Evolutionary conservation across 1,140 invertebrate genomes (phyloP).

Genomic region (Anoplophora glabripennis): DNA sequence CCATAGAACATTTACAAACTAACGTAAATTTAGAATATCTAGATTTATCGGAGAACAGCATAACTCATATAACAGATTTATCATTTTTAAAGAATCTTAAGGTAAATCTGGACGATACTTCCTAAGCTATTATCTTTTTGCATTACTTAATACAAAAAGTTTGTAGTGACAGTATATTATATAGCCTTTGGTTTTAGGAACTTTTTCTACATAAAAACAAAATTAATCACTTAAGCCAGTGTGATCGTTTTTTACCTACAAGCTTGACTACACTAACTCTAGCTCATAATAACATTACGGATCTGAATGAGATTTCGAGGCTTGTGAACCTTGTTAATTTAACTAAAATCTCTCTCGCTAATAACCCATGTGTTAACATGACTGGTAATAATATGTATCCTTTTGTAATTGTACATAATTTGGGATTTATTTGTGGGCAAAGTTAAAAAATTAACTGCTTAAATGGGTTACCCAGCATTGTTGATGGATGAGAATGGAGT

Average conservation of each 20-base stretch:
- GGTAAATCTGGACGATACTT: conserved; percentile 53
- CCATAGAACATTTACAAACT: conserved; percentile 80
- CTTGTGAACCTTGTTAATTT: conserved; percentile 71
- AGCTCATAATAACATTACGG: conserved; percentile 79
- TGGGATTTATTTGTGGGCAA: neutral
- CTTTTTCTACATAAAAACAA: conserved; percentile 83
- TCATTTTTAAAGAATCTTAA: conserved; percentile 76
- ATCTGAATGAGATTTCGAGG: conserved; percentile 84
- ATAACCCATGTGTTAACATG: conserved; percentile 81
- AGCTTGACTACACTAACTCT: conserved; percentile 74
- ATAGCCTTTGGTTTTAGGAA: conserved; percentile 61
- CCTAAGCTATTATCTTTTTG: neutral
- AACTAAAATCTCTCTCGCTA: conserved; percentile 76
- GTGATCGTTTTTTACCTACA: conserved; percentile 76
- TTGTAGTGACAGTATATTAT: neutral
- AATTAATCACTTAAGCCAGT: conserved; percentile 74
- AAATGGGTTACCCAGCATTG: no score
- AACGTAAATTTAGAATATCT: conserved; percentile 77
- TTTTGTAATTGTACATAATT: conserved; percentile 45
- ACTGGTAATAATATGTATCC: conserved; percentile 69
- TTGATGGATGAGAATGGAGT: no score
- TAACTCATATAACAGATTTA: conserved; percentile 78
- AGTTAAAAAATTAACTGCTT: no score
- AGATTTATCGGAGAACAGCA: conserved; percentile 87
- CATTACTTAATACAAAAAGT: neutral